Percentiles rank a stretch among this genome's conserved stretches.
These are phyloP conservation scores for Eidolon helvum DNA, from an alignment of 2,113 vertebrate genomes.

Conservation along the genomic window DNA sequence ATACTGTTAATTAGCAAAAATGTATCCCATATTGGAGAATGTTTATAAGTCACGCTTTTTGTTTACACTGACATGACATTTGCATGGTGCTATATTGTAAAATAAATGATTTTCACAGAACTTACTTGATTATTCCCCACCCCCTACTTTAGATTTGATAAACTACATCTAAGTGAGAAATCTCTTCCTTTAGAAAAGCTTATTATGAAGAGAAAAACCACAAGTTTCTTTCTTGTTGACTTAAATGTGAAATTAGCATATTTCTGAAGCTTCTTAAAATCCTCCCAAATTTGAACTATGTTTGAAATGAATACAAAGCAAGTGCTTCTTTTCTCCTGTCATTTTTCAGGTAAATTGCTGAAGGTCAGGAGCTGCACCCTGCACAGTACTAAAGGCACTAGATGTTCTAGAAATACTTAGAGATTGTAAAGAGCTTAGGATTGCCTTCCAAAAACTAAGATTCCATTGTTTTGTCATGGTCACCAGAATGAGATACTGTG, in stretches of 20 bases:
- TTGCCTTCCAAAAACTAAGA: not conserved
- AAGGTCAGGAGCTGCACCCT: not conserved
- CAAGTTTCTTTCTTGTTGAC: not conserved
- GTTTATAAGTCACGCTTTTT: not conserved
- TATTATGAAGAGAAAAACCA: not conserved
- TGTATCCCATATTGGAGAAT: not conserved
- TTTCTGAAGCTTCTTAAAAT: not conserved
- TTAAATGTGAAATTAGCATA: conserved; percentile 30
- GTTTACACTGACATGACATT: conserved; percentile 5
- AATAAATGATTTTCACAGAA: conserved; percentile 22
- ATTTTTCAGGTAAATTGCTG: not conserved
- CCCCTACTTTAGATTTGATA: not conserved
- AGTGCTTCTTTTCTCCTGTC: not conserved
- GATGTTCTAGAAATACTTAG: not conserved
- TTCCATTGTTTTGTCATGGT: not conserved
- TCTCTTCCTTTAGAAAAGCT: conserved; percentile 24
- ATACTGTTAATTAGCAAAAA: not conserved
- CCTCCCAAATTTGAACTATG: not conserved
- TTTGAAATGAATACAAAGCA: not conserved
- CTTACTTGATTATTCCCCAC: not conserved
- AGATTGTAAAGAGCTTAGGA: not conserved
- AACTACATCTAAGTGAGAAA: not conserved
- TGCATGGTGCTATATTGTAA: not conserved
- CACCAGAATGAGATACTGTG: not conserved
- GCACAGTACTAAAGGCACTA: not conserved